phyloP scores from a whole-genome alignment of 2,797 vertebrate genomes.

The Danio kyathit region DNA sequence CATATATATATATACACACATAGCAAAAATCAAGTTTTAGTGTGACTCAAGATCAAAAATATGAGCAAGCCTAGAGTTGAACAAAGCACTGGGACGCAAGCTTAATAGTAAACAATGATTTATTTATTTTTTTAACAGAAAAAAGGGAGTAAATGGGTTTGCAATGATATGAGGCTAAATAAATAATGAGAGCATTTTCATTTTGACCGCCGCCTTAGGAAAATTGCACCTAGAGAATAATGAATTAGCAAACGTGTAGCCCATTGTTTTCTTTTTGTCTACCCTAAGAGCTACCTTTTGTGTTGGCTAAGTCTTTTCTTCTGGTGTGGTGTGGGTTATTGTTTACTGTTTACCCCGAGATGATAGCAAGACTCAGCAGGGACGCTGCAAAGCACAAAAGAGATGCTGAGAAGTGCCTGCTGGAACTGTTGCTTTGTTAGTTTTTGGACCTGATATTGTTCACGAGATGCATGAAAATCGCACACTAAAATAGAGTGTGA shows the following conservation, averaged over 20 bases:
- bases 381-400: conserved; percentile 1
- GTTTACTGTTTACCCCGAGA: conserved; percentile 43
- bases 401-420: neutral
- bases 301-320: neutral
- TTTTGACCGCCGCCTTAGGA: conserved; percentile 2
- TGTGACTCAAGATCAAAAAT: neutral
- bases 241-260: conserved; percentile 21
- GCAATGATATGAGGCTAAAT: neutral
- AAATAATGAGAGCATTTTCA: conserved; percentile 21
- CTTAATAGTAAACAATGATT: neutral
- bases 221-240: conserved; percentile 10
- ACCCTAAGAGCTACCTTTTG: neutral
- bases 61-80: neutral
- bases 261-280: conserved; percentile 25
- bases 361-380: conserved; percentile 28
- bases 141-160: neutral
- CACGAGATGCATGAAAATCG: conserved; percentile 9
- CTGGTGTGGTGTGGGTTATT: conserved; percentile 32
- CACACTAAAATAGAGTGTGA: conserved; percentile 6
- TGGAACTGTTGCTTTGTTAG: neutral
- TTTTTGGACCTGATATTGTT: conserved; percentile 4
- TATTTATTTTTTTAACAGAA: neutral
- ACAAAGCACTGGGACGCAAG: neutral
- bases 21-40: neutral
- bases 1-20: too few species aligned